These are phyloP conservation scores for Toxotes lorentzi DNA, from an alignment of 2,797 vertebrate species.

Conservation along the genomic window DNA sequence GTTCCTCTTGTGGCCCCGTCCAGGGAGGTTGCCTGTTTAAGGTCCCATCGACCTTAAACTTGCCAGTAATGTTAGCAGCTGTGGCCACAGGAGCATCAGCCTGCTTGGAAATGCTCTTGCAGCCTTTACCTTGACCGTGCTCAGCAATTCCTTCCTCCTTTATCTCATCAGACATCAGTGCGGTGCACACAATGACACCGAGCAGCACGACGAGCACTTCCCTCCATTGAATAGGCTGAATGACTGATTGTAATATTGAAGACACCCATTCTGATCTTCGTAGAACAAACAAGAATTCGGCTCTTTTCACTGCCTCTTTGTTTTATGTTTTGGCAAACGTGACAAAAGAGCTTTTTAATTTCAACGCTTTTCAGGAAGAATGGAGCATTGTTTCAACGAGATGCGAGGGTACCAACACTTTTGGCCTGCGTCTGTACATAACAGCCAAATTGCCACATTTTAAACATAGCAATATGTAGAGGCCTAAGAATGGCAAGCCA, in stretches of 20 bases:
- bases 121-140: too few relatives aligned
- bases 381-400: not conserved
- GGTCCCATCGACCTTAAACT: not conserved
- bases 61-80: not conserved
- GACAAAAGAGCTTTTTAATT: not conserved
- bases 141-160: too few relatives aligned
- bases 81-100: too few relatives aligned
- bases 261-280: not conserved
- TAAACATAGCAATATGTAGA: not conserved
- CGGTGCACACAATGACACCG: too few relatives aligned
- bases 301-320: too few relatives aligned
- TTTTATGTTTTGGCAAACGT: too few relatives aligned
- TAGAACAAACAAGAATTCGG: too few relatives aligned
- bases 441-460: not conserved
- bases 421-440: not conserved
- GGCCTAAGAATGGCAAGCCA: not conserved
- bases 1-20: not conserved
- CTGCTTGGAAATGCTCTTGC: too few relatives aligned
- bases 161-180: too few relatives aligned
- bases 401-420: not conserved
- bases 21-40: not conserved
- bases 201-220: not conserved
- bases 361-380: not conserved
- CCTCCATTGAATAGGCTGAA: too few relatives aligned
- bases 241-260: not conserved